These are phyloP conservation scores for Ectemnius cavifrons DNA, from an alignment of 2,888 invertebrate genomes.

Conservation along the genomic window DNA sequence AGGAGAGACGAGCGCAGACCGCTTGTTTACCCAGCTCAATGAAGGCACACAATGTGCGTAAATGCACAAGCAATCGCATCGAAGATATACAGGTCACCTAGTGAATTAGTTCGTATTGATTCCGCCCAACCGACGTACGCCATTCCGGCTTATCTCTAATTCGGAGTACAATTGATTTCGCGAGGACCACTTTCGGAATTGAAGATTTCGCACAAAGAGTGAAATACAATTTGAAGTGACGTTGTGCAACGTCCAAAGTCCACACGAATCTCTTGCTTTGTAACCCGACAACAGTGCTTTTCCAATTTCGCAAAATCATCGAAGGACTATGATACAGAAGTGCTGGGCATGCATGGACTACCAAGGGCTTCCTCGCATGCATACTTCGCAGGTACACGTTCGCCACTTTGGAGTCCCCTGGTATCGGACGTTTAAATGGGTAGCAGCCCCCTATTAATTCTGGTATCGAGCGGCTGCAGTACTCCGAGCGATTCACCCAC, in stretches of 20 bases:
- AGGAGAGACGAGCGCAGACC: neutral
- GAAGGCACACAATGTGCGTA: slow-evolving; percentile 21
- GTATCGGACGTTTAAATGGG: slow-evolving; percentile 61
- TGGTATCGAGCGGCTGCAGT: slow-evolving; percentile 62
- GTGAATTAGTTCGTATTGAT: slow-evolving; percentile 45
- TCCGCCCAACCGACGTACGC: slow-evolving; percentile 18
- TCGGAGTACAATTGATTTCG: slow-evolving; percentile 40
- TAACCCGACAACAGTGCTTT: too few species aligned
- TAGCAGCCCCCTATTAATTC: slow-evolving; percentile 62
- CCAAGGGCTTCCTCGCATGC: neutral
- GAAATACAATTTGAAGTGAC: neutral
- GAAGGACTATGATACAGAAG: too few species aligned
- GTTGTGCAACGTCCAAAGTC: too few species aligned
- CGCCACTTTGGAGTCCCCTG: slow-evolving; percentile 52
- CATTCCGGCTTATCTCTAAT: slow-evolving; percentile 27
- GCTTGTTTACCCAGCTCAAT: too few species aligned
- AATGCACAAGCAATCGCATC: slow-evolving; percentile 30
- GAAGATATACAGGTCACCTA: slow-evolving; percentile 11
- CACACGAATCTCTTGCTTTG: too few species aligned
- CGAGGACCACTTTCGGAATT: neutral
- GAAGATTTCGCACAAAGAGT: slow-evolving; percentile 12
- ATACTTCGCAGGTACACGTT: slow-evolving; percentile 48
- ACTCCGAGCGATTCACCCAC: slow-evolving; percentile 62
- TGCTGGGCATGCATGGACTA: too few species aligned
- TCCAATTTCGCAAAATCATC: too few species aligned